Conservation (phyloP, 2,113 vertebrate genomes). For the Acanthochromis polyacanthus region DNA sequence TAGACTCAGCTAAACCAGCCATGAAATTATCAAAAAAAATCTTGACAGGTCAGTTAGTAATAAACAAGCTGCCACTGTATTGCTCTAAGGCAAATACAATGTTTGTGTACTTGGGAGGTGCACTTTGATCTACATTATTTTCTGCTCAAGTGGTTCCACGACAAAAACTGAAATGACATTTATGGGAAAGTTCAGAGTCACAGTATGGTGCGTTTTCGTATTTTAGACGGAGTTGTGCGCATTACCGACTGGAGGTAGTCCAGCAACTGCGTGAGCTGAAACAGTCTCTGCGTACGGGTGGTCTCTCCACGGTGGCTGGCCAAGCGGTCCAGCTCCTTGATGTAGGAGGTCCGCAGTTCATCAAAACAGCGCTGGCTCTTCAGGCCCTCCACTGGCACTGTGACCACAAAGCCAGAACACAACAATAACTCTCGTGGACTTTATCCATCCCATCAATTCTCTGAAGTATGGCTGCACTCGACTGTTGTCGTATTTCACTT, state of each 20-base stretch:
- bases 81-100: not conserved
- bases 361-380: constrained; percentile 96
- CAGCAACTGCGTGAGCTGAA: constrained; percentile 97
- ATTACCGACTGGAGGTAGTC: constrained; percentile 96
- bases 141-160: not conserved
- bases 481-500: constrained; percentile 49
- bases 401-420: constrained; percentile 69
- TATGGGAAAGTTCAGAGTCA: constrained; percentile 9
- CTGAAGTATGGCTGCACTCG: constrained; percentile 34
- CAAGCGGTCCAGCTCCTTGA: constrained; percentile 95
- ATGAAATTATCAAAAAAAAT: not conserved
- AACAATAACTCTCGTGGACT: constrained; percentile 64
- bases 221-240: constrained; percentile 25
- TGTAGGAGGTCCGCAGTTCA: constrained; percentile 96
- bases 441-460: constrained; percentile 56
- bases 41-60: not conserved
- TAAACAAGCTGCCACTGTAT: constrained; percentile 7
- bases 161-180: constrained; percentile 6
- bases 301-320: constrained; percentile 91
- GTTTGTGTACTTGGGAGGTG: not conserved
- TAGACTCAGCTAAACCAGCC: not conserved
- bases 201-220: not conserved
- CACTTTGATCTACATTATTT: constrained; percentile 7
- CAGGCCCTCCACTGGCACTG: constrained; percentile 95
- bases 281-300: constrained; percentile 92